phyloP scores from a whole-genome alignment of 2,797 vertebrate genomes.

The Thaleichthys pacificus region DNA sequence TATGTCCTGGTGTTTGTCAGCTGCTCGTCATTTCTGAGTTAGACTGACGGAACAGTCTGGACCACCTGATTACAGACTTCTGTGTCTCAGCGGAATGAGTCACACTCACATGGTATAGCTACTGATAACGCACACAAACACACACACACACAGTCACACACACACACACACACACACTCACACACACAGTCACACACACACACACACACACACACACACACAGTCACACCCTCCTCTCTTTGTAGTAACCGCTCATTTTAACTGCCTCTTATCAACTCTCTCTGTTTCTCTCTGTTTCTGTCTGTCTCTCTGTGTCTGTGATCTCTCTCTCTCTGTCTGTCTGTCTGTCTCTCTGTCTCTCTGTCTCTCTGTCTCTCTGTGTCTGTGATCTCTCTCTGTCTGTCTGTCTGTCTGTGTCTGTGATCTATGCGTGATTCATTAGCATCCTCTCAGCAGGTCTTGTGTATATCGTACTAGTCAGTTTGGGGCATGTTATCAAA shows the following conservation, averaged over 20 bases:
- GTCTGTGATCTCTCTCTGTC: background rate
- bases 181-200: background rate
- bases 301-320: background rate
- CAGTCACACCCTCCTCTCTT: background rate
- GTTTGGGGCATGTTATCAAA: constrained; percentile 63
- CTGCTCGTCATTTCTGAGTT: background rate
- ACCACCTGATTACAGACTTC: background rate
- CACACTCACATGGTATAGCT: background rate
- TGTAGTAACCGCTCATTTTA: background rate
- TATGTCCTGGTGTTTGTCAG: background rate
- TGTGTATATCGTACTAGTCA: background rate
- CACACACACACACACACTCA: background rate
- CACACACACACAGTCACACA: background rate
- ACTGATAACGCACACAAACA: background rate
- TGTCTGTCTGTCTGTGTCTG: background rate
- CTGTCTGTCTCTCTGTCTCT: background rate
- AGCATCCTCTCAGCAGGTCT: background rate
- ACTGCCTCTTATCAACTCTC: background rate
- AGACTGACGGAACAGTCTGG: background rate
- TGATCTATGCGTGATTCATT: background rate
- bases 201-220: background rate
- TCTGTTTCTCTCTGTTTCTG: background rate
- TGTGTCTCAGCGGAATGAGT: background rate
- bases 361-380: background rate
- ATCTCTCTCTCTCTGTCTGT: background rate